Conservation (phyloP, 2,797 vertebrate species). For the Limnodromus scolopaceus region DNA sequence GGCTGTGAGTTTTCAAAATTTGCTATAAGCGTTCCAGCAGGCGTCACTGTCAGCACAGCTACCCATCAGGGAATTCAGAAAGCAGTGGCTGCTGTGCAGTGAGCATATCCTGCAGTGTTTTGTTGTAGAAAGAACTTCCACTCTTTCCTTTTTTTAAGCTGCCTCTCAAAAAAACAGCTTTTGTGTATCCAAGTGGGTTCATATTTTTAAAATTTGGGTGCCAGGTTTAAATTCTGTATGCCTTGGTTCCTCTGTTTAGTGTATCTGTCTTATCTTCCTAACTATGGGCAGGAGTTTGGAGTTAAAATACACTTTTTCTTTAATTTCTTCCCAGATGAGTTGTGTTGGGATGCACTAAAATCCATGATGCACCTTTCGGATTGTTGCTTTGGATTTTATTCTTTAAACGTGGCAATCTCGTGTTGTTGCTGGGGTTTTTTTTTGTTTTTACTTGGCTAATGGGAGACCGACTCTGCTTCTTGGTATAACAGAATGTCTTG, state of each 20-base stretch:
- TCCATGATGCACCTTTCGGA: not conserved
- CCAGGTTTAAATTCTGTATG: not conserved
- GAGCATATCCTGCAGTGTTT: not conserved
- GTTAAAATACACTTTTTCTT: not conserved
- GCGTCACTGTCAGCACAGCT: not conserved
- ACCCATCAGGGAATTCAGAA: fast-evolving
- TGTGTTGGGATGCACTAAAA: not conserved
- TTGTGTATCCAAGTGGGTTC: not conserved
- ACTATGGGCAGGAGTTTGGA: not conserved
- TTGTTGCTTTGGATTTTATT: not conserved
- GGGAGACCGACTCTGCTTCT: not conserved
- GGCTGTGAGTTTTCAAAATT: not conserved
- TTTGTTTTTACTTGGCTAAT: not conserved
- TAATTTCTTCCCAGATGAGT: not conserved
- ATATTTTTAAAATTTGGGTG: not conserved
- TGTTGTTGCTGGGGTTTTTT: not conserved
- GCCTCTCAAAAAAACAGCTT: not conserved
- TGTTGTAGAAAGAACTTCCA: not conserved
- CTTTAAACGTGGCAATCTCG: not conserved
- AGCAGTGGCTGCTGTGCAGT: not conserved
- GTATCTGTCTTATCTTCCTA: not conserved
- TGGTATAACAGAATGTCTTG: not conserved
- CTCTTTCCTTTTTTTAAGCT: not conserved
- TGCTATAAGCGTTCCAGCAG: not conserved
- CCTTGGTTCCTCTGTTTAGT: not conserved